Evolutionary conservation across 2,888 invertebrate species (phyloP).

Genomic region (Horisme vitalbata): DNA sequence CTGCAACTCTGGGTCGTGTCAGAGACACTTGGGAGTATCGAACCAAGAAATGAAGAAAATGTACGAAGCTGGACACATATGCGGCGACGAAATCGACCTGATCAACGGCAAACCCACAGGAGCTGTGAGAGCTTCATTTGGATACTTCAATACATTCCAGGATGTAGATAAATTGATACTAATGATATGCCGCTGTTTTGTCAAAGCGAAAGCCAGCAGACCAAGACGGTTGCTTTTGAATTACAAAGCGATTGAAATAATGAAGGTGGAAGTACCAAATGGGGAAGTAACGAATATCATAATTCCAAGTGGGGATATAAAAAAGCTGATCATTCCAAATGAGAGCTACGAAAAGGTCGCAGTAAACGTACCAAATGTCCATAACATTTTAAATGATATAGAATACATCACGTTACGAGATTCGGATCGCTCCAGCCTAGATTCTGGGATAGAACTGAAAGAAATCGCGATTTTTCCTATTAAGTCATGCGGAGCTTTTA

Average conservation of each 20-base stretch:
- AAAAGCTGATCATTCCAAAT: too few relatives aligned
- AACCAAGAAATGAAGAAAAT: conserved; percentile 88
- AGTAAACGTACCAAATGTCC: too few relatives aligned
- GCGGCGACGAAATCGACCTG: conserved; percentile 94
- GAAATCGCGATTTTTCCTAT: conserved; percentile 89
- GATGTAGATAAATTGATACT: conserved; percentile 88
- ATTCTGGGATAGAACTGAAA: conserved; percentile 48
- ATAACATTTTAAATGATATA: conserved; percentile 34
- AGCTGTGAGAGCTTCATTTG: conserved; percentile 95
- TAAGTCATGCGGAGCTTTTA: conserved; percentile 94
- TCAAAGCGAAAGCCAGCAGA: conserved; percentile 59
- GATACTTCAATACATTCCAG: conserved; percentile 90
- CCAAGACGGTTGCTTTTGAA: conserved; percentile 54
- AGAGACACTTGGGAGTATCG: conserved; percentile 87
- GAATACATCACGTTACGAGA: conserved; percentile 36
- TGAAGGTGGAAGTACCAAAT: conserved; percentile 30
- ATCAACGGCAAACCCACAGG: conserved; percentile 95
- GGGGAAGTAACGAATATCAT: conserved; percentile 31
- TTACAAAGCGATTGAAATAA: conserved; percentile 30
- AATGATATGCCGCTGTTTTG: conserved; percentile 90
- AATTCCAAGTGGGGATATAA: not conserved
- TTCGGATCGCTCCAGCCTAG: conserved; percentile 27
- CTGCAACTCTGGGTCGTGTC: conserved; percentile 98
- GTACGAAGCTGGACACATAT: conserved; percentile 94
- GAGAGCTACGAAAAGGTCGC: too few relatives aligned